These are phyloP conservation scores for Epinephelus coioides DNA, from an alignment of 2,797 vertebrate genomes.

Conservation along the genomic window DNA sequence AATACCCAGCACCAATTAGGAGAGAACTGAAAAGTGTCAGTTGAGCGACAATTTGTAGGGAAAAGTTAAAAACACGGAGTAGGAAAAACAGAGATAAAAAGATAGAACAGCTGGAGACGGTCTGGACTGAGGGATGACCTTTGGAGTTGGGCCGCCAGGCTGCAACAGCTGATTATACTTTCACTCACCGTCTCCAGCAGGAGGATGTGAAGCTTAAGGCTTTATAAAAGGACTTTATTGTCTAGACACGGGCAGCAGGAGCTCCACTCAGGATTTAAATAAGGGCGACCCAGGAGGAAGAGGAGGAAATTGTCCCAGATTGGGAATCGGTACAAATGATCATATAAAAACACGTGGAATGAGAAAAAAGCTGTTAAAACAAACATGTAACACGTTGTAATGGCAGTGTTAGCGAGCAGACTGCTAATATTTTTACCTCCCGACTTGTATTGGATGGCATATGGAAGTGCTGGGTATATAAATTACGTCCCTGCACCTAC, in stretches of 20 bases:
- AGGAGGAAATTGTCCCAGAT: slow-evolving; percentile 74
- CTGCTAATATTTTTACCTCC: slow-evolving; percentile 19
- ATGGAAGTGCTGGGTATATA: slow-evolving; percentile 21
- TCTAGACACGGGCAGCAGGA: slow-evolving; percentile 67
- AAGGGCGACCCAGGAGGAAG: slow-evolving; percentile 54
- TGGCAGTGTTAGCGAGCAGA: not conserved
- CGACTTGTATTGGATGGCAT: slow-evolving; percentile 22
- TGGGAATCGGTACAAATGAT: slow-evolving; percentile 48
- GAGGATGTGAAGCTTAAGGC: slow-evolving; percentile 62
- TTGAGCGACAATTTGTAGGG: slow-evolving; percentile 7
- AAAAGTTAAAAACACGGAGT: slow-evolving; percentile 7
- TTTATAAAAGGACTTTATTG: slow-evolving; percentile 80
- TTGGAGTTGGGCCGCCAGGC: slow-evolving; percentile 28
- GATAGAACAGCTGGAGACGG: slow-evolving; percentile 48
- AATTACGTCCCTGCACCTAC: slow-evolving; percentile 6
- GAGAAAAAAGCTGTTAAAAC: slow-evolving; percentile 56
- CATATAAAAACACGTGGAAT: slow-evolving; percentile 67
- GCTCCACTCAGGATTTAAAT: slow-evolving; percentile 57
- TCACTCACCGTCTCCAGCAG: slow-evolving; percentile 54
- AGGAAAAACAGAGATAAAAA: slow-evolving; percentile 31
- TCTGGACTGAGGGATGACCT: slow-evolving; percentile 41
- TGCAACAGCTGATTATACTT: slow-evolving; percentile 71
- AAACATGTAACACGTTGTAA: slow-evolving; percentile 50
- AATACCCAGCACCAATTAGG: not conserved
- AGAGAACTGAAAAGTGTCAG: slow-evolving; percentile 3